Evolutionary conservation across 1,140 invertebrate genomes (phyloP).

Genomic region (Tetramorium parvispinum): DNA sequence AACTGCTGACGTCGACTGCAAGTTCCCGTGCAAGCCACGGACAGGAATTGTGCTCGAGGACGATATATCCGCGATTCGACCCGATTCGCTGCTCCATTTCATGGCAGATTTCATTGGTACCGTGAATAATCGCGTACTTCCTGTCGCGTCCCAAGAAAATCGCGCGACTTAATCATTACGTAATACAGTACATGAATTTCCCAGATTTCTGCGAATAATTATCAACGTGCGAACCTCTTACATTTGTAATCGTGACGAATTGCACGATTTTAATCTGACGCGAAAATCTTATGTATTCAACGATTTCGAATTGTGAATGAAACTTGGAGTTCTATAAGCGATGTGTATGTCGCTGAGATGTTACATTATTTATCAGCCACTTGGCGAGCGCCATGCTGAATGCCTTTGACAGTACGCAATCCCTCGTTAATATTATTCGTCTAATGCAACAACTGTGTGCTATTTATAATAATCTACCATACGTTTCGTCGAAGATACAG

Average conservation of each 20-base stretch:
- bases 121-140: constrained; percentile 18
- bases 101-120: not conserved
- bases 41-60: constrained; percentile 21
- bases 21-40: not conserved
- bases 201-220: not conserved
- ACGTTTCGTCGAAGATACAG: not conserved
- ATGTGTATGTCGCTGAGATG: not conserved
- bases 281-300: not conserved
- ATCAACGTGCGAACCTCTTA: not conserved
- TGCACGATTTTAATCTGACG: not conserved
- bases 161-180: not conserved
- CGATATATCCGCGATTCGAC: constrained; percentile 8
- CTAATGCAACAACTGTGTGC: constrained; percentile 1
- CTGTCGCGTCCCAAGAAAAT: not conserved
- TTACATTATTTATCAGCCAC: constrained; percentile 27
- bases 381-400: constrained; percentile 40
- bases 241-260: not conserved
- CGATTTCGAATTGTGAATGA: not conserved
- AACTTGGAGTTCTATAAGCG: too few relatives aligned
- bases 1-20: constrained; percentile 8
- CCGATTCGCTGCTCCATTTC: constrained; percentile 14
- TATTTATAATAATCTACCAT: constrained; percentile 32
- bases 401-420: constrained; percentile 34
- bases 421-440: constrained; percentile 21
- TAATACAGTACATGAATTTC: not conserved